Evolutionary conservation across 2,888 invertebrate genomes (phyloP).

Genomic region (Tortrix viridana): DNA sequence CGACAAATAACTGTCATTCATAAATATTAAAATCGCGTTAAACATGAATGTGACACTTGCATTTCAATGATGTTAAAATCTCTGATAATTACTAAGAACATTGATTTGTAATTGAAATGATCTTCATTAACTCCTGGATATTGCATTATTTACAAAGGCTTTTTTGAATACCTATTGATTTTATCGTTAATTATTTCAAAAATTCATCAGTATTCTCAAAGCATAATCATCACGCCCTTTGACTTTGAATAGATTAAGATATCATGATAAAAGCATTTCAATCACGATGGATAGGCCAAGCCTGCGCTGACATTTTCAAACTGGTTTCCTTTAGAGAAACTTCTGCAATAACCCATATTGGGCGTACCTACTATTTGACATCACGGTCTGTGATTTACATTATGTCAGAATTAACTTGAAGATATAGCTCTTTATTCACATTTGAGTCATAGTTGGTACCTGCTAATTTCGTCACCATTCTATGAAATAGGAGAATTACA

Average conservation of each 20-base stretch:
- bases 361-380: conserved; percentile 19
- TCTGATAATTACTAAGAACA: not conserved
- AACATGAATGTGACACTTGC: conserved; percentile 21
- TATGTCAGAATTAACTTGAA: conserved; percentile 43
- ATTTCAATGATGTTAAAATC: conserved; percentile 20
- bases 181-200: not conserved
- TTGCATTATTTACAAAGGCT: not conserved
- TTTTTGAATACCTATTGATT: not conserved
- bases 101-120: conserved; percentile 11
- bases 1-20: conserved; percentile 51
- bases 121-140: conserved; percentile 1
- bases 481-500: conserved; percentile 58
- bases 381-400: conserved; percentile 44
- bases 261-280: conserved; percentile 56
- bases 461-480: conserved; percentile 61
- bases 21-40: conserved; percentile 45
- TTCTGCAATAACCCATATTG: conserved; percentile 52
- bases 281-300: conserved; percentile 53
- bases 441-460: conserved; percentile 58
- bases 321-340: conserved; percentile 58
- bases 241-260: conserved; percentile 55
- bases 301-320: conserved; percentile 60
- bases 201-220: conserved; percentile 49
- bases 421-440: conserved; percentile 52
- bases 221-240: conserved; percentile 49